Percentiles rank a stretch among this genome's conserved stretches.
These are phyloP conservation scores for Prolemur simus DNA, from an alignment of 2,113 vertebrate genomes.

Conservation along the genomic window DNA sequence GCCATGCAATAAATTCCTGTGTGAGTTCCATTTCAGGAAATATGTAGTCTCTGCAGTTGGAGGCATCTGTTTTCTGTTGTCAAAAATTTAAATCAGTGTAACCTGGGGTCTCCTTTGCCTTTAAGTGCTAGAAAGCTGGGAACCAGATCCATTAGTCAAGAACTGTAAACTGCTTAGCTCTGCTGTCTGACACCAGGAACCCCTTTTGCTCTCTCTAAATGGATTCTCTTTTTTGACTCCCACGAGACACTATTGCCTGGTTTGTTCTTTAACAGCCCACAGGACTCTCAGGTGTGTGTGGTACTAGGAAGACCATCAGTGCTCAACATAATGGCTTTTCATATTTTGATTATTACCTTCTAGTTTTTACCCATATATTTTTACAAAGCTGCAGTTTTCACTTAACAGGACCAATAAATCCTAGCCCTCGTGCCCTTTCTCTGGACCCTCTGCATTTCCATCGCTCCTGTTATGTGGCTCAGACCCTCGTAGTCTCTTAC, in stretches of 20 bases:
- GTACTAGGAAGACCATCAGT: background rate
- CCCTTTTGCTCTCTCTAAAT: background rate
- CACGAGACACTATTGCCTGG: background rate
- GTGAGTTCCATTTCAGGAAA: constrained; percentile 46
- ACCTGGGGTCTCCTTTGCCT: background rate
- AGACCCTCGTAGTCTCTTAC: background rate
- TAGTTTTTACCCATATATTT: background rate
- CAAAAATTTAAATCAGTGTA: constrained; percentile 5
- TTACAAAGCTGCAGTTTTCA: background rate
- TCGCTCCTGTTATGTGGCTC: background rate
- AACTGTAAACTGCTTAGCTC: background rate
- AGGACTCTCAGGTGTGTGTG: background rate
- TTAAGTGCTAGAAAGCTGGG: background rate
- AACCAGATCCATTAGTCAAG: background rate
- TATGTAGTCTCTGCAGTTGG: constrained; percentile 23
- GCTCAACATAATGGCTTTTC: background rate
- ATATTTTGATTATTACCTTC: background rate
- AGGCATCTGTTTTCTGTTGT: constrained; percentile 63
- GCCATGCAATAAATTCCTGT: background rate
- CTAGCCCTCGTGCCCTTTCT: no score
- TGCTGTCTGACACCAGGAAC: background rate
- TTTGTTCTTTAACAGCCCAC: background rate
- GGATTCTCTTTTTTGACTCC: background rate
- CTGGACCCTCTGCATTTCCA: background rate
- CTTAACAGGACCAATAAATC: background rate